A percentile compares a stretch with the other conserved stretches of the same genome.
phyloP scores from a whole-genome alignment of 2,888 invertebrate species.

The Pyrochroa serraticornis region DNA sequence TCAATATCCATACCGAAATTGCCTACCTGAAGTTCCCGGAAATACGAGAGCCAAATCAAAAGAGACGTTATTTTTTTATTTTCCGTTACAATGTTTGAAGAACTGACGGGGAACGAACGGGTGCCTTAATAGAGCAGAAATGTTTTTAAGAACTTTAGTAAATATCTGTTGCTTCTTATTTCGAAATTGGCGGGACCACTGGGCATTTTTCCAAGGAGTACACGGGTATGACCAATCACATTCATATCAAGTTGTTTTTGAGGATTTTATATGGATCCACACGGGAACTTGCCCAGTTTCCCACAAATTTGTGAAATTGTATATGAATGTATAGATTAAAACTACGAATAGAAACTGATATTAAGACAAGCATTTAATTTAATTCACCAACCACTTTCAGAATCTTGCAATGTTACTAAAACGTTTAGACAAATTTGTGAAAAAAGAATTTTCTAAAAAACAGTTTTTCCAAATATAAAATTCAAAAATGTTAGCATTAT shows the following conservation, averaged over 20 bases:
- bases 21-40: slow-evolving; percentile 30
- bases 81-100: not conserved
- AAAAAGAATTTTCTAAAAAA: not conserved
- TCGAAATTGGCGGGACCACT: slow-evolving; percentile 3
- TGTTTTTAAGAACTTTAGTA: slow-evolving; percentile 10
- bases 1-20: slow-evolving; percentile 39
- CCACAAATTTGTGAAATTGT: slow-evolving; percentile 16
- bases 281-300: slow-evolving; percentile 12
- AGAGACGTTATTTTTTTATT: slow-evolving; percentile 11
- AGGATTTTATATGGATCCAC: slow-evolving; percentile 12
- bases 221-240: slow-evolving; percentile 11
- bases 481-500: not conserved
- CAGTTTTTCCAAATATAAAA: not conserved
- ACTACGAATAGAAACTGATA: slow-evolving; percentile 5
- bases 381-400: too few species aligned
- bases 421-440: too few species aligned
- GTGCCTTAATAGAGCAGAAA: slow-evolving; percentile 24
- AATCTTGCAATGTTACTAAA: too few species aligned
- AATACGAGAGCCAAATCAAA: slow-evolving; percentile 2
- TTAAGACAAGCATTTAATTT: too few species aligned
- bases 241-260: slow-evolving; percentile 24
- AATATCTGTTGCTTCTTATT: slow-evolving; percentile 24
- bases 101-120: slow-evolving; percentile 8
- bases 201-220: not conserved
- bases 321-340: slow-evolving; percentile 28